Evolutionary conservation across 2,797 vertebrate species (phyloP), one percentile per base, ranked within the genome.

Genomic region (Fistularia commersonii): DNA sequence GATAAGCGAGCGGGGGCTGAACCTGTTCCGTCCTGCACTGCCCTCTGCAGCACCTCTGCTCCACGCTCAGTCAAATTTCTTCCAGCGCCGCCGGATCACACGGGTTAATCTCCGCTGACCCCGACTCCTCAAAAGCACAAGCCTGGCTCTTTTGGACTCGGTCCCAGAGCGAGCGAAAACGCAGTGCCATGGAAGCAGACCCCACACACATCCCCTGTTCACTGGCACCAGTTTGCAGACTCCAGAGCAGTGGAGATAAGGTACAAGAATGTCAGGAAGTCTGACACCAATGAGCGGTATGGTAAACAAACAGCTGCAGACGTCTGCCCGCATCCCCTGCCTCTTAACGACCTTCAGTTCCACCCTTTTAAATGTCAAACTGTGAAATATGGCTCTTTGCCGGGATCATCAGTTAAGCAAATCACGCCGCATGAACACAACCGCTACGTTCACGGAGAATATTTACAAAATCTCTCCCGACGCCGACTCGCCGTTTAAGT

Each of bases 1-100:
- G 94, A 96, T 96, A 96, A 95, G 93, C 90, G 48, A 92, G 92
- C 90, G 81, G 90, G 76, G 90, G 90, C 91, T 93, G 92, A 93
- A 96, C 92, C 92, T 94, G 91, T 88, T 87, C 90, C 92, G 91
- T 93, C 90, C 94, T 93, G 90, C 91, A 90, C 91, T 96, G 93
- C 93, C 93, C 93, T 95, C 93, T 93, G 91, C 90, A 93, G 94
- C 93, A 92, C 91, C 91, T 82, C 89, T 90, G 91, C 87, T 91
- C 92, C 90, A 88, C 83, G 61, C 82, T 87, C 82, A 89, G 87
- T 90, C 90, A 93, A 92, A 93, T 93, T 92, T 92, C 84, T 87
- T 83, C 81, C 70, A 72, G 72, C 68, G 45, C 81, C 61, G 78
- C 69, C 73, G 68, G 84, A 88, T 87, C 88, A 78, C 79, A 72